Percentiles rank a stretch among this genome's conserved stretches.
Conservation (phyloP, 1,140 invertebrate genomes). For the Hermetia illucens region DNA sequence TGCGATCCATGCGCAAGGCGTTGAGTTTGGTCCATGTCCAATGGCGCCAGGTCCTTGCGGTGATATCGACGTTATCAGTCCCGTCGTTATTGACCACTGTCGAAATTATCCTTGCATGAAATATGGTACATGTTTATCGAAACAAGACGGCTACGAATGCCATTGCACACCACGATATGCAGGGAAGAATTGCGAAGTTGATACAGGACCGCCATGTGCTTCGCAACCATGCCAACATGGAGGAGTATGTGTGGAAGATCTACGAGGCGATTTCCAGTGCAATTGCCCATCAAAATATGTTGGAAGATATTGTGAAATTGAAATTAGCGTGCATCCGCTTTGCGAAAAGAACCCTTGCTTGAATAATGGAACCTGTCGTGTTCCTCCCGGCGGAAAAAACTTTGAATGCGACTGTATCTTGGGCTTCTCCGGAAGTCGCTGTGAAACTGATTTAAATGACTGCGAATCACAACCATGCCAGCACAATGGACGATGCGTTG, state of each 20-base stretch:
- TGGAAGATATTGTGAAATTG: conserved; percentile 65
- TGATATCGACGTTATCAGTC: conserved; percentile 36
- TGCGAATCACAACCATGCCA: conserved; percentile 60
- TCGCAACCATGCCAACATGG: conserved; percentile 57
- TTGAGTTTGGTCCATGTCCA: conserved; percentile 59
- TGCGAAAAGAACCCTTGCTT: conserved; percentile 60
- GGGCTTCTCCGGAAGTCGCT: conserved; percentile 47
- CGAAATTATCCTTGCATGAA: conserved; percentile 64
- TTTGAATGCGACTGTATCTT: conserved; percentile 47
- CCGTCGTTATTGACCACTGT: conserved; percentile 50
- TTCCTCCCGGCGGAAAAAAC: conserved; percentile 37
- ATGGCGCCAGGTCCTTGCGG: conserved; percentile 53
- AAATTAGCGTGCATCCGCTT: conserved; percentile 47
- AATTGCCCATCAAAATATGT: conserved; percentile 55
- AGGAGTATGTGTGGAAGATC: conserved; percentile 57
- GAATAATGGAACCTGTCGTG: conserved; percentile 54
- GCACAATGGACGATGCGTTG: conserved; percentile 69
- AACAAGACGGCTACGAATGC: conserved; percentile 60
- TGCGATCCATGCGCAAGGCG: conserved; percentile 44
- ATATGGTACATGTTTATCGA: conserved; percentile 61
- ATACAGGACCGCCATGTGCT: conserved; percentile 55
- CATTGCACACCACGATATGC: conserved; percentile 61
- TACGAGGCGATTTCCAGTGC: conserved; percentile 61
- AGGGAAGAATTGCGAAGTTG: conserved; percentile 72
- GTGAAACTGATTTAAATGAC: conserved; percentile 56